Percentiles rank a stretch among this genome's conserved stretches.
phyloP scores from a whole-genome alignment of 2,797 vertebrate genomes.

The Columba guinea region DNA sequence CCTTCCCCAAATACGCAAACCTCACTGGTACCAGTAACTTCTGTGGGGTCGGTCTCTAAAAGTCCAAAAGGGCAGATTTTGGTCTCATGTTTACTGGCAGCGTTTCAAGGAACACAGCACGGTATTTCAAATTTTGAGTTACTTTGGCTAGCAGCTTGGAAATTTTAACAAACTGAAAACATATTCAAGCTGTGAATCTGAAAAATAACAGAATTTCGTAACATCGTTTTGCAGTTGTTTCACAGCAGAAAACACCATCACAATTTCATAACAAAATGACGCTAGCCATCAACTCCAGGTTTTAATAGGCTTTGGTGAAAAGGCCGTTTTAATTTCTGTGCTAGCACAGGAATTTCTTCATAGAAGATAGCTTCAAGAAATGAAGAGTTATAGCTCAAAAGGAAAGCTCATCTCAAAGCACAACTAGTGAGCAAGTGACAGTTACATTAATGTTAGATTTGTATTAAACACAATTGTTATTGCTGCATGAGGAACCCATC shows the following conservation, averaged over 20 bases:
- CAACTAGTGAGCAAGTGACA: not conserved
- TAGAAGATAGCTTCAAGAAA: not conserved
- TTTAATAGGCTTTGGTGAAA: not conserved
- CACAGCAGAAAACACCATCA: not conserved
- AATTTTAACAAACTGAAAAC: conserved; percentile 60
- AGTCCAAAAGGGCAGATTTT: conserved; percentile 56
- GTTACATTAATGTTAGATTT: too few species aligned
- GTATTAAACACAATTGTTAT: not conserved
- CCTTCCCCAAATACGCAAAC: not conserved
- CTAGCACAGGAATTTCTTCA: not conserved
- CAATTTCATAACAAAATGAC: not conserved
- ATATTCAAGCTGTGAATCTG: conserved; percentile 49
- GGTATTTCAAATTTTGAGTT: conserved; percentile 37
- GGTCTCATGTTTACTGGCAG: conserved; percentile 21
- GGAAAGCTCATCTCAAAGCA: not conserved
- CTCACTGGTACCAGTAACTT: not conserved
- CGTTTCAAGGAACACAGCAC: conserved; percentile 17
- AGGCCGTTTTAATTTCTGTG: not conserved
- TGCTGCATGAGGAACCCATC: not conserved
- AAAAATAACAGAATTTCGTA: conserved; percentile 62
- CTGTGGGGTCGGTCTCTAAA: accelerated
- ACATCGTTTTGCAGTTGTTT: conserved; percentile 26
- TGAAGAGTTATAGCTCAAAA: not conserved
- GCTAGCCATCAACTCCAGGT: not conserved
- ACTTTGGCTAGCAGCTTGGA: conserved; percentile 63